These are phyloP conservation scores for Salarias fasciatus DNA, from an alignment of 2,797 vertebrate genomes.

Conservation along the genomic window DNA sequence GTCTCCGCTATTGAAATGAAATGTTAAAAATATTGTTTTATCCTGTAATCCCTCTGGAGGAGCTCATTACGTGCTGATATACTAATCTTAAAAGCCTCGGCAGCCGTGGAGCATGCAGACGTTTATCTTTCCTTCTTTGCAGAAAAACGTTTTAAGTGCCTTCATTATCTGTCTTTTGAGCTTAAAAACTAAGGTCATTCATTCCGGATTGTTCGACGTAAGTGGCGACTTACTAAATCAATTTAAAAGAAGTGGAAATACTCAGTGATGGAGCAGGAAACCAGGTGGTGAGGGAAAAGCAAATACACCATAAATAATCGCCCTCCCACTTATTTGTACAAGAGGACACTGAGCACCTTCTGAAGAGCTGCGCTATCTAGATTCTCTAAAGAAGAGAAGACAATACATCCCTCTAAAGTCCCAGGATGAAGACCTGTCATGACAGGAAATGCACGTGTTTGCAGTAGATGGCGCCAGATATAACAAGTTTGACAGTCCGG, in stretches of 20 bases:
- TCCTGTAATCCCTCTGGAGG: conserved; percentile 15
- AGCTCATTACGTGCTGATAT: conserved; percentile 22
- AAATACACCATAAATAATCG: conserved; percentile 31
- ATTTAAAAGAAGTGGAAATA: no score
- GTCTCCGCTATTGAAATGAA: background rate
- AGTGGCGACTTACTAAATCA: no score
- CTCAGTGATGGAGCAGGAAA: conserved; percentile 3
- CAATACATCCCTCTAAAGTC: conserved; percentile 5
- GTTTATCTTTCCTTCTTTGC: conserved; percentile 8
- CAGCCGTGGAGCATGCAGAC: background rate
- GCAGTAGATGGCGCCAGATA: conserved; percentile 71
- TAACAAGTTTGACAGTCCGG: background rate
- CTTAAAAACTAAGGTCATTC: conserved; percentile 8
- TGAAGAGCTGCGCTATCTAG: background rate
- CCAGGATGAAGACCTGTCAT: background rate
- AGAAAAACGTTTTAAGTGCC: conserved; percentile 3
- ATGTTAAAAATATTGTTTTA: conserved; percentile 3
- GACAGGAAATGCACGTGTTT: background rate
- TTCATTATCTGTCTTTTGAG: conserved; percentile 11
- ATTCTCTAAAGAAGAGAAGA: conserved; percentile 14
- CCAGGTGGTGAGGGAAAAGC: conserved; percentile 17
- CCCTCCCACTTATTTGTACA: conserved; percentile 31
- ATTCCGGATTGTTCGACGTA: no score
- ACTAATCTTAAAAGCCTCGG: conserved; percentile 12
- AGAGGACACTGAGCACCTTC: conserved; percentile 6